Evolutionary conservation across 92 coral and sea anemone species (phyloP), one percentile per base, ranked within the genome.

Genomic region (Hydrozoanthus gracilis): DNA sequence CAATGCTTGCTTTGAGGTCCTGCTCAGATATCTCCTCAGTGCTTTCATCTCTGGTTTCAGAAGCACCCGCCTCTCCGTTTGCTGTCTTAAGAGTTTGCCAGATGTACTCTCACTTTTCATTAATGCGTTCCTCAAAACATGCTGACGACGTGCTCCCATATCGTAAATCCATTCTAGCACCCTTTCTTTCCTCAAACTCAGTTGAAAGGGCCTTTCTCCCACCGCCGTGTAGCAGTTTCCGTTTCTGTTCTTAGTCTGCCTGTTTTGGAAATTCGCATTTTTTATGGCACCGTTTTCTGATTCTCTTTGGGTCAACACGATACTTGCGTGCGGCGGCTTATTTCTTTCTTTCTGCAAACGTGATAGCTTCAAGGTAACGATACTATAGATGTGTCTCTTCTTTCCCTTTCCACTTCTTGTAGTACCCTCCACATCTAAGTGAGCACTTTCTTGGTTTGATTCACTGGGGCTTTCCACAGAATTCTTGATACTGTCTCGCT

Each of bases 401-500:
- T 14, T 80, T 80, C 86, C 54, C 86, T 80, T 76, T 76, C 80
- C 60, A 76, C 5, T 71, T 14, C 46, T 72, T 72, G 77, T 48
- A 72, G 13, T n/a, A 13, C 45, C 51, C 77, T 71, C 44, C 77
- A 20, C 49, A n/a, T 44, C 49, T 71, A 39, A 39, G 14, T 71
- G 77, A 73, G 49, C 82, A 85, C n/a, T 85, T 61, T 85, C 82
- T 86, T 86, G 83, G 73, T 61, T 73, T 4, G 82, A 86, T 86
- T 82, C 82, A 85, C 88, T 45, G 82, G 83, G 44, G 61, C 72
- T 73, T 85, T 74, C 88, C 75, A 80, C 77, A 82, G 83, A 85
- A 85, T 85, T 85, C 82, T 85, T 71, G 72, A 74, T 85, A 85
- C 61, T 51, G 14, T 85, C 83, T 15, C 74, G 75, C 73, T 61